Percentiles rank a stretch among this genome's conserved stretches.
phyloP scores from a whole-genome alignment of 2,888 invertebrate species.

The Drosophila leonis region DNA sequence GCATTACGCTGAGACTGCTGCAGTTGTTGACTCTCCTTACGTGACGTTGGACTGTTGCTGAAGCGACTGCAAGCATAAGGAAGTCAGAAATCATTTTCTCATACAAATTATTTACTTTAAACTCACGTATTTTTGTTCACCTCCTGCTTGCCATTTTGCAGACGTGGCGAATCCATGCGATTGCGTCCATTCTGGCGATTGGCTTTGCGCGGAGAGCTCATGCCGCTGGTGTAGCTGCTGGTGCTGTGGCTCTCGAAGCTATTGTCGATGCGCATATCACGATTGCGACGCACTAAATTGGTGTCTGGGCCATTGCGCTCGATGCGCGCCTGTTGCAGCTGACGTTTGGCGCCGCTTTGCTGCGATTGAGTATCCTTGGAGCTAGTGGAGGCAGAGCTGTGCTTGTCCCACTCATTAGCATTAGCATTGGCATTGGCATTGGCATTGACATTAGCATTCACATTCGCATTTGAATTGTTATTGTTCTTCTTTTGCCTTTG shows the following conservation, averaged over 20 bases:
- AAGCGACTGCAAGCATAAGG: conserved; percentile 59
- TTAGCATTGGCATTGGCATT: conserved; percentile 9
- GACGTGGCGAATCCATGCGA: conserved; percentile 74
- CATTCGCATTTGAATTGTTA: conserved; percentile 29
- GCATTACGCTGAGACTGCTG: conserved; percentile 48
- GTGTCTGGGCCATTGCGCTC: conserved; percentile 26
- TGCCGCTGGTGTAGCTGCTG: conserved; percentile 68
- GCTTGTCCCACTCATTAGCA: conserved; percentile 82
- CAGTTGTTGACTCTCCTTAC: conserved; percentile 44
- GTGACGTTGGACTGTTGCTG: conserved; percentile 59
- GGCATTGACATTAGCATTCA: conserved; percentile 7
- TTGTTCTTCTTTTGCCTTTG: conserved; percentile 37
- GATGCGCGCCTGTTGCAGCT: conserved; percentile 29
- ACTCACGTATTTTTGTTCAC: conserved; percentile 75
- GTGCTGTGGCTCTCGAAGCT: conserved; percentile 71
- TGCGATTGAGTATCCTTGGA: conserved; percentile 74
- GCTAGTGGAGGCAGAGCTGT: conserved; percentile 79
- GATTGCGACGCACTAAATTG: conserved; percentile 38
- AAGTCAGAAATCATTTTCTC: no score
- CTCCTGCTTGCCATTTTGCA: conserved; percentile 74
- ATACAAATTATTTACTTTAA: no score
- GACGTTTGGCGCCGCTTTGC: conserved; percentile 54
- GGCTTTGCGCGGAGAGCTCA: conserved; percentile 69
- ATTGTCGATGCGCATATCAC: conserved; percentile 43
- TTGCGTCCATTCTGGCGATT: conserved; percentile 70